Evolutionary conservation across 2,888 invertebrate species (phyloP), one percentile per base, ranked within the genome.

Genomic region (Melipona beecheii): DNA sequence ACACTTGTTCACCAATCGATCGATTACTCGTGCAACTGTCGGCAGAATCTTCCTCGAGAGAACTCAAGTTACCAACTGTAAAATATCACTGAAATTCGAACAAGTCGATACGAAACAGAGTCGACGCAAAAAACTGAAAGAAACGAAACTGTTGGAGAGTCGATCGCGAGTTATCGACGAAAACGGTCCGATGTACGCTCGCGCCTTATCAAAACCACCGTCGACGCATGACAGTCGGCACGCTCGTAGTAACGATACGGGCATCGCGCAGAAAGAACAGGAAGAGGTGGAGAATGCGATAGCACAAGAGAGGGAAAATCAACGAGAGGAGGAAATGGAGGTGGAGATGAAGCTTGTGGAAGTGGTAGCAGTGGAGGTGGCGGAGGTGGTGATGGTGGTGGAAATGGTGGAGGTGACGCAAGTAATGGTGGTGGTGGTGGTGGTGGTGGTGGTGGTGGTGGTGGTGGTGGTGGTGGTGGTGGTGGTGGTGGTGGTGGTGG

Each of bases 171-270:
- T 69, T 43, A 70, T 76, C 83, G 77, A 65, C 73, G 50, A 60
- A 36, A 71, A 74, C 62, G 27, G 17, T 43, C 36, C 58, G 72
- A 75, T 68, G 9, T 36, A 78, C 65, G 72, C 71, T 60, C 72
- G 75, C 72, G 81, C 60, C 73, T 85, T 85, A 85, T 85, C 81
- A 66, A 71, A 77, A 74, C 58, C 76, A 79, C 86, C 86, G 86
- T 85, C 85, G 78, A 85, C 85, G 85, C 85, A 75, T 85, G 81
- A 85, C 85, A 85, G 75, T 54, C 85, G 64, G 60, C 49, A 9
- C 81, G 70, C 77, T 84, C 75, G 78, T 79, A 43, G 70, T 36
- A 79, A 72, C 74, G 83, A 83, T 83, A 84, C 79, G 85, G n/a
- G 9, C 15, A 74, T 50, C 85, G 74, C 81, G 62, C 36, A 70